Percentiles rank a stretch among this genome's conserved stretches.
Conservation (phyloP, 2,113 vertebrate species). For the Cyprinodon variegatus region DNA sequence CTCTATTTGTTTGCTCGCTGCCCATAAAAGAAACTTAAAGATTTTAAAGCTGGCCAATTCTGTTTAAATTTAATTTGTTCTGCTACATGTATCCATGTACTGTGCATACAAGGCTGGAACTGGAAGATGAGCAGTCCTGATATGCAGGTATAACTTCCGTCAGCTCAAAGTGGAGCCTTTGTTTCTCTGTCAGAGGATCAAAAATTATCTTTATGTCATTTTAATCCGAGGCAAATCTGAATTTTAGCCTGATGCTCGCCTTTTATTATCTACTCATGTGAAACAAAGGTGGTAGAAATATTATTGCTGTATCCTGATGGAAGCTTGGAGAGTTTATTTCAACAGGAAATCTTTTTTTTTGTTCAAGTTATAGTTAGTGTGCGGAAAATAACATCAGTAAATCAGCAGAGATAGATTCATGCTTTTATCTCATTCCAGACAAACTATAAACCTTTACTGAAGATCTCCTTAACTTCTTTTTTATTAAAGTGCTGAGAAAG, state of each 20-base stretch:
- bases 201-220: constrained; percentile 45
- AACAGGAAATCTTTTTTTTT: neutral
- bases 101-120: neutral
- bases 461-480: neutral
- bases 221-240: constrained; percentile 25
- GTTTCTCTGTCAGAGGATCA: constrained; percentile 46
- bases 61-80: neutral
- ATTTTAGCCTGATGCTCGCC: neutral
- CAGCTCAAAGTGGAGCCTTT: constrained; percentile 43
- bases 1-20: neutral
- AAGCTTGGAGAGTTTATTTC: neutral
- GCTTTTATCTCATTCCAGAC: neutral
- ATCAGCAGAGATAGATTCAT: neutral
- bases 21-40: neutral
- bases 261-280: neutral
- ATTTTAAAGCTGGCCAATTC: neutral
- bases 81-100: neutral
- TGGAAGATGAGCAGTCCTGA: constrained; percentile 31
- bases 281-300: too few relatives aligned
- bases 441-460: neutral
- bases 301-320: neutral
- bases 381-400: neutral
- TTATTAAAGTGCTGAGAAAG: neutral
- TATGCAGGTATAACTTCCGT: constrained; percentile 52
- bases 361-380: neutral